Base-by-base conservation (phyloP, 2,797 vertebrate genomes). In the Cichlasoma orientale region DNA sequence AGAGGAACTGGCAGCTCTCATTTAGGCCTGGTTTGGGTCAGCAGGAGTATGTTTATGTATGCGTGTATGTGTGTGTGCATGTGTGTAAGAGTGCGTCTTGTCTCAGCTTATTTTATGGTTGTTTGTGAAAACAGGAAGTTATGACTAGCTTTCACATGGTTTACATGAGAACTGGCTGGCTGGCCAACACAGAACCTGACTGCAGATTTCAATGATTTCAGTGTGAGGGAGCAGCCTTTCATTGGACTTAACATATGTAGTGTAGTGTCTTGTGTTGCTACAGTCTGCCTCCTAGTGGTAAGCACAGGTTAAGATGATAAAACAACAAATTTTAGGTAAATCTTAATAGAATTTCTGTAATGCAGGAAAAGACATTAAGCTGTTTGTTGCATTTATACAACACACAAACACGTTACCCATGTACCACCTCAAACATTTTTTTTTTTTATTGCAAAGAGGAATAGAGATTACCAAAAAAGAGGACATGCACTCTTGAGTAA, bases 71-170 rank as follows among this genome's bases (percentile, higher is more conserved):
- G 50, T 56, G 78, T 80, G 58, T 72, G 41, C 50, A 23, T 80
- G 61, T 80, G 83, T 69, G 56, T 72, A 47, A 41, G 75, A 75
- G 80, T 77, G 82, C 59, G 81, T 89, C 59, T 86, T 41, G 73
- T 88, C 86, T 89, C 77, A 25, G 90, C 82, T 86, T 89, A 92
- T 90, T 92, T 88, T 89, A 90, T 89, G 87, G 87, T 83, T 91
- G 89, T 93, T 91, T 91, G 83, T 82, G 83, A 94, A 94, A 95
- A 95, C 92, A 93, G 93, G 94, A 95, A 95, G 92, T 94, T 88
- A 90, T 94, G 94, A 92, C 92, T 93, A 85, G 86, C 76, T 86
- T 88, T 84, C 92, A 92, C 92, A 88, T 94, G 92, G 90, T 94
- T 92, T 88, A 89, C 78, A 91, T 91, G 83, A 90, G 88, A 82